These are phyloP conservation scores for Mimumesa dahlbomi DNA, from an alignment of 2,888 invertebrate genomes.

Conservation along the genomic window DNA sequence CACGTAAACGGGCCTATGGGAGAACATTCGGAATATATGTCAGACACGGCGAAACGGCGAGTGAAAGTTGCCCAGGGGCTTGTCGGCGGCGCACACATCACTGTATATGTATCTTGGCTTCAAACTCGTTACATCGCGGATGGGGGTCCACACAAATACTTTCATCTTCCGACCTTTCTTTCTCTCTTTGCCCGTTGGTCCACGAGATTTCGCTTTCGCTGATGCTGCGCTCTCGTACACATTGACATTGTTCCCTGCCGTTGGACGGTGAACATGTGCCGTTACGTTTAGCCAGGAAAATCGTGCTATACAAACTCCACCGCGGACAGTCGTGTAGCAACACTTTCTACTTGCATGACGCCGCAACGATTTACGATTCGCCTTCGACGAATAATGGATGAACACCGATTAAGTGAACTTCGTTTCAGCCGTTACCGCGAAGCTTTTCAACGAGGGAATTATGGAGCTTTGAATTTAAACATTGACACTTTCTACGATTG, in stretches of 20 bases:
- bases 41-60: conserved; percentile 60
- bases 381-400: background rate
- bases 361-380: background rate
- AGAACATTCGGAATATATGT: conserved; percentile 55
- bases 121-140: conserved; percentile 19
- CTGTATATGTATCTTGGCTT: conserved; percentile 2
- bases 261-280: conserved; percentile 51
- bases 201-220: conserved; percentile 74
- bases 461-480: background rate
- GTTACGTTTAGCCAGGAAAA: conserved; percentile 17
- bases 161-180: conserved; percentile 72
- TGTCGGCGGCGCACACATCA: background rate
- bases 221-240: conserved; percentile 2
- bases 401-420: background rate
- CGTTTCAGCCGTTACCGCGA: background rate
- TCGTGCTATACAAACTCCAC: no score
- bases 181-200: conserved; percentile 32
- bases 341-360: conserved; percentile 30
- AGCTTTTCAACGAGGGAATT: background rate
- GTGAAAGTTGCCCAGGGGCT: conserved; percentile 70
- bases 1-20: background rate
- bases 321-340: no score
- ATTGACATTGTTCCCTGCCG: conserved; percentile 2
- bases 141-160: conserved; percentile 57
- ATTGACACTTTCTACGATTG: no score